Evolutionary conservation across 1,140 invertebrate genomes (phyloP).

Genomic region (Manduca sexta): DNA sequence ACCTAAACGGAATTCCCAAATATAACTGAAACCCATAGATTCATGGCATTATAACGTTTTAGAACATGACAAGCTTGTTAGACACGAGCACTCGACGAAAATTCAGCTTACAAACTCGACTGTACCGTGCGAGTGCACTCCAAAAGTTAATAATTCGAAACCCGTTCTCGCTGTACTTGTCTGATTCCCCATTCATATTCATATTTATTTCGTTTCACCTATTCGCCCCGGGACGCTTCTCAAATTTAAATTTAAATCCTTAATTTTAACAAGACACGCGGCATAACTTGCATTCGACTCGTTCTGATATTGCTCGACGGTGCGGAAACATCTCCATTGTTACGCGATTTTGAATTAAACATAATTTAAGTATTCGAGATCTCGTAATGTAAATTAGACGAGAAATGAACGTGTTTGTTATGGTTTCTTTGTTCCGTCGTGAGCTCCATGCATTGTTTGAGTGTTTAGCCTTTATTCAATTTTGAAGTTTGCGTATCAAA

Average conservation of each 20-base stretch:
- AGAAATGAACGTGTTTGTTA: constrained; percentile 44
- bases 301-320: constrained; percentile 50
- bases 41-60: constrained; percentile 14
- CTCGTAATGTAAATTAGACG: constrained; percentile 63
- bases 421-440: constrained; percentile 20
- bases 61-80: constrained; percentile 43
- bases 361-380: constrained; percentile 60
- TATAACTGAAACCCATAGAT: too few species aligned
- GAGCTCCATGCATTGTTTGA: too few species aligned
- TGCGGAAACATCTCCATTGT: constrained; percentile 58
- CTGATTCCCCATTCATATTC: constrained; percentile 68
- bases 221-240: constrained; percentile 47
- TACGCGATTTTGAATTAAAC: constrained; percentile 45
- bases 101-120: constrained; percentile 30
- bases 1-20: too few species aligned
- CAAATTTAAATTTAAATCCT: constrained; percentile 67
- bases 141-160: constrained; percentile 69
- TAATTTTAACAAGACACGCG: constrained; percentile 62
- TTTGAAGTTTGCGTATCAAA: too few species aligned
- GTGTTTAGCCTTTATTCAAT: too few species aligned
- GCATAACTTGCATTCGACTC: constrained; percentile 38
- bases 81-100: constrained; percentile 25
- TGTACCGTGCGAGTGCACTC: constrained; percentile 46
- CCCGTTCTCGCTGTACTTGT: constrained; percentile 49
- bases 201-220: constrained; percentile 71